phyloP scores from a whole-genome alignment of 2,888 invertebrate genomes.

The Orgyia antiqua region DNA sequence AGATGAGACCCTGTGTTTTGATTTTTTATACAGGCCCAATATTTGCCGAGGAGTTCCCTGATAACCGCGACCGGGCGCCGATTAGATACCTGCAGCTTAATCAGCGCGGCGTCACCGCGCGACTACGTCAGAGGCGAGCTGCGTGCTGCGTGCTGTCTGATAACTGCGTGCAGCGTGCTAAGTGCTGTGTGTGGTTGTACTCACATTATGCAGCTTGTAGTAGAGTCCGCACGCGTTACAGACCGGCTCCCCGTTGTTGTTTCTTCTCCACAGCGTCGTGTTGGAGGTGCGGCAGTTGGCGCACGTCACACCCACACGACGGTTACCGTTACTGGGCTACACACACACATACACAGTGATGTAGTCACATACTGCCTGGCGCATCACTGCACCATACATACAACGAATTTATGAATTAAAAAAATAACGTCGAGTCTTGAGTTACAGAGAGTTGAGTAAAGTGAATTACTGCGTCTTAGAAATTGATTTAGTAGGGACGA shows the following conservation, averaged over 20 bases:
- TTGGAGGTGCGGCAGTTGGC: constrained; percentile 95
- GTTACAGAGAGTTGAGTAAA: too few relatives aligned
- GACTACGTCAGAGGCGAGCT: constrained; percentile 1
- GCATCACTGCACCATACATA: too few relatives aligned
- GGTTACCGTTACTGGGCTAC: constrained; percentile 78
- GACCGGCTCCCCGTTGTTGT: constrained; percentile 96
- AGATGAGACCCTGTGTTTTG: constrained; percentile 77
- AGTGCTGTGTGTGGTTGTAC: too few relatives aligned
- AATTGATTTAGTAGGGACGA: too few relatives aligned
- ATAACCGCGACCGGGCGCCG: constrained; percentile 56
- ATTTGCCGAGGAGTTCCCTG: constrained; percentile 77
- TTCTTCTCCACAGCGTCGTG: constrained; percentile 98
- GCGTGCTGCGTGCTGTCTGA: not conserved
- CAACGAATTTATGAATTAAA: too few relatives aligned
- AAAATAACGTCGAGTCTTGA: too few relatives aligned
- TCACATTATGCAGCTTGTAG: constrained; percentile 90
- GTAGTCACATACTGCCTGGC: too few relatives aligned
- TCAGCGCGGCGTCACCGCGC: constrained; percentile 14
- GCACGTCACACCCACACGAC: constrained; percentile 89
- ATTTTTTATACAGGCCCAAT: constrained; percentile 71
- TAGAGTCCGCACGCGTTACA: constrained; percentile 99
- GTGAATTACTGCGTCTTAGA: too few relatives aligned
- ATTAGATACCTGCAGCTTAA: constrained; percentile 60
- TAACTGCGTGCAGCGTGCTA: too few relatives aligned
- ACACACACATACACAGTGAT: not conserved